Evolutionary conservation across 1,140 invertebrate species (phyloP).

Genomic region (Apis laboriosa): DNA sequence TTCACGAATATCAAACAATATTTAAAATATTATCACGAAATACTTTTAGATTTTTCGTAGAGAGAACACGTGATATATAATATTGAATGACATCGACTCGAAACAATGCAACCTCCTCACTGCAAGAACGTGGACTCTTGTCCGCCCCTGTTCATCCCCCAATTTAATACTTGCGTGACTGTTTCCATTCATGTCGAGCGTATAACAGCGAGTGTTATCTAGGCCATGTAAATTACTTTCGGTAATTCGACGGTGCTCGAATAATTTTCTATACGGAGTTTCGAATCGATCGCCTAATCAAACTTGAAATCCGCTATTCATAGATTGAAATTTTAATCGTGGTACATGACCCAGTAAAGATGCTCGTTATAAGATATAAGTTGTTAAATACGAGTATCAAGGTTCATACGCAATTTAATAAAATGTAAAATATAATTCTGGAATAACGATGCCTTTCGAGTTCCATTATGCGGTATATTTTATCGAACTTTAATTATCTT

Average conservation of each 20-base stretch:
- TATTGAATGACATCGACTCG: conserved; percentile 24
- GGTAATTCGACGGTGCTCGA: conserved; percentile 27
- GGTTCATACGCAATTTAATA: neutral
- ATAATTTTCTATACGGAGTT: conserved; percentile 12
- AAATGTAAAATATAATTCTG: neutral
- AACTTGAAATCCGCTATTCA: neutral
- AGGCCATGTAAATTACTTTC: conserved; percentile 45
- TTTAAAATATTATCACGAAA: no score
- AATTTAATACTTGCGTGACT: conserved; percentile 40
- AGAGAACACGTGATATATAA: conserved; percentile 19
- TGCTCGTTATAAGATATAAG: neutral
- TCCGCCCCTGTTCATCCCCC: neutral
- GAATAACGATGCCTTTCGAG: neutral
- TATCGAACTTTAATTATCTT: neutral
- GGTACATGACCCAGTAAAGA: neutral
- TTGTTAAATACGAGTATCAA: neutral
- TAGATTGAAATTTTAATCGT: neutral
- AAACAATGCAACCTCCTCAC: conserved; percentile 24
- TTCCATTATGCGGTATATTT: neutral
- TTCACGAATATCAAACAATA: no score
- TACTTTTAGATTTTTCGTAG: no score
- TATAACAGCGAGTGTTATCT: conserved; percentile 27
- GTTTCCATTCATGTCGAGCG: conserved; percentile 28
- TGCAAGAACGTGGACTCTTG: conserved; percentile 21
- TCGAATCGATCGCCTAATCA: conserved; percentile 1